Evolutionary conservation across 2,113 vertebrate genomes (phyloP).

Genomic region (Turdus rufiventris): DNA sequence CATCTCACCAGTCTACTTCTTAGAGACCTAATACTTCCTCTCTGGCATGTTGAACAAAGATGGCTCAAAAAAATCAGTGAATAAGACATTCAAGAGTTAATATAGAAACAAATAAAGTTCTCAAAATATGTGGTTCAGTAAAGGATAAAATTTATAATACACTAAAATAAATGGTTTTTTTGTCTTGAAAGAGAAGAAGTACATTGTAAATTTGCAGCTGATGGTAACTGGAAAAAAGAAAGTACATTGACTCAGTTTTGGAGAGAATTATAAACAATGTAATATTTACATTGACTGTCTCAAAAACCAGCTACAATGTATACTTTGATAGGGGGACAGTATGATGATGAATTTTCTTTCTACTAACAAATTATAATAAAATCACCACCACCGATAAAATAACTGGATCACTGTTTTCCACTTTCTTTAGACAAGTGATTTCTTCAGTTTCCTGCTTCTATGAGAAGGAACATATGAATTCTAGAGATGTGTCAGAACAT

Average conservation of each 20-base stretch:
- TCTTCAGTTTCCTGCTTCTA: background rate
- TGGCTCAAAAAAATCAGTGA: background rate
- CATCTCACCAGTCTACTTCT: background rate
- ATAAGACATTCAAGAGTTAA: background rate
- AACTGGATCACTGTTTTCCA: background rate
- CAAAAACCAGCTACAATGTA: background rate
- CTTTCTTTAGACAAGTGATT: background rate
- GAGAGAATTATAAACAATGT: background rate
- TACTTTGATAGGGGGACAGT: background rate
- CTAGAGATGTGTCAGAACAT: background rate
- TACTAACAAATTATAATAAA: background rate
- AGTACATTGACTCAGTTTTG: background rate
- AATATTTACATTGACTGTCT: background rate
- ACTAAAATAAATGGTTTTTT: accelerated
- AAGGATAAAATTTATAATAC: background rate
- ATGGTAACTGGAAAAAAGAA: background rate
- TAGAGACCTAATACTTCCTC: background rate
- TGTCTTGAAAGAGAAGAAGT: background rate
- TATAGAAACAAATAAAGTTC: background rate
- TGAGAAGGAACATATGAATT: background rate
- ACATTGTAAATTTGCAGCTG: background rate
- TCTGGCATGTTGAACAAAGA: background rate
- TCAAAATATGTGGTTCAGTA: background rate
- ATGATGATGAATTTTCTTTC: background rate
- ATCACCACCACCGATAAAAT: background rate